Evolutionary conservation across 1,140 invertebrate species (phyloP).

Genomic region (Drosophila bifasciata): DNA sequence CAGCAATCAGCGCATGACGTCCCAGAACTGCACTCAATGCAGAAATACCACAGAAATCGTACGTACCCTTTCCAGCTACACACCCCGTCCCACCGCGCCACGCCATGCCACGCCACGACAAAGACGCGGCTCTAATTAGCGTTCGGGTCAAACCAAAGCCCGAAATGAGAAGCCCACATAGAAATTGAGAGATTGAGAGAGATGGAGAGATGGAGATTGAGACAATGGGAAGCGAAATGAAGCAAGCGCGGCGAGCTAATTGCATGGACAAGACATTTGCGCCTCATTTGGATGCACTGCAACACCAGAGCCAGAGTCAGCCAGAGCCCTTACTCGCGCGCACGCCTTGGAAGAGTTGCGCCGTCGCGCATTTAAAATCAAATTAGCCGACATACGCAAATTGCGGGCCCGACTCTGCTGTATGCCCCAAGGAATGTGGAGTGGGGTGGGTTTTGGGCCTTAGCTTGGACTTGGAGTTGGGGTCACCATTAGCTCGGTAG

Average conservation of each 20-base stretch:
- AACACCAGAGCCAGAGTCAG: too few relatives aligned
- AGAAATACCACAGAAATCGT: slow-evolving; percentile 4
- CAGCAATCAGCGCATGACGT: slow-evolving; percentile 75
- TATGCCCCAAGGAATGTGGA: slow-evolving; percentile 32
- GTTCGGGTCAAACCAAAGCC: slow-evolving; percentile 19
- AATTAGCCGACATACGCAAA: slow-evolving; percentile 75
- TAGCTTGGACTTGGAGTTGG: slow-evolving; percentile 4
- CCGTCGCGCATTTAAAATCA: slow-evolving; percentile 68
- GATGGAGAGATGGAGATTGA: not conserved
- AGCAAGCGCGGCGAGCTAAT: not conserved
- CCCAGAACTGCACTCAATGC: slow-evolving; percentile 51
- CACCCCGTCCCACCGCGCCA: too few relatives aligned
- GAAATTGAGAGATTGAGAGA: not conserved
- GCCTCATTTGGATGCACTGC: slow-evolving; percentile 26
- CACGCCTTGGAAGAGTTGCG: too few relatives aligned
- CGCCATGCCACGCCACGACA: too few relatives aligned
- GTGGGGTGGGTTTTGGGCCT: slow-evolving; percentile 28
- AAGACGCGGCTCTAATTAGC: slow-evolving; percentile 35
- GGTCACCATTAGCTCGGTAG: slow-evolving; percentile 25
- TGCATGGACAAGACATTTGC: slow-evolving; percentile 31
- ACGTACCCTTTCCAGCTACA: not conserved
- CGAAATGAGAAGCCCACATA: slow-evolving; percentile 25
- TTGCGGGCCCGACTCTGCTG: slow-evolving; percentile 37
- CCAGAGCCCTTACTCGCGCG: too few relatives aligned
- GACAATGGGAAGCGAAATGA: slow-evolving; percentile 13